phyloP scores from a whole-genome alignment of 2,888 invertebrate genomes.

The Drosophila siamana region DNA sequence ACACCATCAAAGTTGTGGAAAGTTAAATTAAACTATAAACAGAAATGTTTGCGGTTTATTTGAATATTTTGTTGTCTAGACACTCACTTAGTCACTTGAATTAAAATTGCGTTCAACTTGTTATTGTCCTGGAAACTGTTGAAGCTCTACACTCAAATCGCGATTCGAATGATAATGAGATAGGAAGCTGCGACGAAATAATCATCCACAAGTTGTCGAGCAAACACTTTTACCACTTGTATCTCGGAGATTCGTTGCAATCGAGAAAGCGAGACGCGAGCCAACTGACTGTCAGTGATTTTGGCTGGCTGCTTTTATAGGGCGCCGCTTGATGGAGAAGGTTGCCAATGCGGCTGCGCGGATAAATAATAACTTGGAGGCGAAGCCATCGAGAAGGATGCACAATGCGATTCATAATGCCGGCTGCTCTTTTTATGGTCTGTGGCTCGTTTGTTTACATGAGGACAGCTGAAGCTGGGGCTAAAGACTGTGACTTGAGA shows the following conservation, averaged over 20 bases:
- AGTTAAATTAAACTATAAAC: conserved; percentile 25
- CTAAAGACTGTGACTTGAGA: conserved; percentile 9
- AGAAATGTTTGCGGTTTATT: conserved; percentile 10
- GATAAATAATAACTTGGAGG: conserved; percentile 48
- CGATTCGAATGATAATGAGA: not conserved
- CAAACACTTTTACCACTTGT: conserved; percentile 3
- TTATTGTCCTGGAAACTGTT: conserved; percentile 26
- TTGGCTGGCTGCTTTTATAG: conserved; percentile 64
- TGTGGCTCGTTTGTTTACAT: conserved; percentile 67
- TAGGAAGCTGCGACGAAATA: conserved; percentile 10
- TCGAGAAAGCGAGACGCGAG: conserved; percentile 48
- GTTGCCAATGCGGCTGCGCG: conserved; percentile 59
- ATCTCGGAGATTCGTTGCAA: conserved; percentile 12
- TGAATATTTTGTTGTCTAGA: not conserved
- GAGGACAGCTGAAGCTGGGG: conserved; percentile 62
- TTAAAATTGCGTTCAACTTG: conserved; percentile 5
- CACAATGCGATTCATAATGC: conserved; percentile 31
- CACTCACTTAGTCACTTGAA: not conserved
- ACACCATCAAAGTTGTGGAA: conserved; percentile 8
- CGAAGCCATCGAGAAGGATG: conserved; percentile 7
- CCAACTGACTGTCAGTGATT: conserved; percentile 52
- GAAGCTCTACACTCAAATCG: conserved; percentile 3
- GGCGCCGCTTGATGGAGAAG: not conserved
- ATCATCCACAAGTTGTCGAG: conserved; percentile 47
- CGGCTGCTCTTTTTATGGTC: conserved; percentile 68